phyloP scores from a whole-genome alignment of 2,113 vertebrate genomes.

The Taxidea taxus region DNA sequence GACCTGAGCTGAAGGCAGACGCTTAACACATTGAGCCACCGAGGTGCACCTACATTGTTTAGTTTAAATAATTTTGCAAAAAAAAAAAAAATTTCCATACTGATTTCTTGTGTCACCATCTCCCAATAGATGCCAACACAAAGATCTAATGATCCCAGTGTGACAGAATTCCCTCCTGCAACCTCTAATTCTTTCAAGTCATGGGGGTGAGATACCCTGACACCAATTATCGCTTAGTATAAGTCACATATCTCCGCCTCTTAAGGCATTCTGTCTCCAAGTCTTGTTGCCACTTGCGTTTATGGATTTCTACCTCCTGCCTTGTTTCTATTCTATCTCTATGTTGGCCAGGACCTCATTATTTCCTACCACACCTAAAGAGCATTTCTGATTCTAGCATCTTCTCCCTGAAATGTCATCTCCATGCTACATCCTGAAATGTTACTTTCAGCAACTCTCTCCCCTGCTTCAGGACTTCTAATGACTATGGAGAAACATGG shows the following conservation, averaged over 20 bases:
- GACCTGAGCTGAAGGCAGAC: too few species aligned
- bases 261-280: not conserved
- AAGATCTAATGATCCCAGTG: not conserved
- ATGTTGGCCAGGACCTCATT: not conserved
- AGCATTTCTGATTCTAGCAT: not conserved
- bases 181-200: not conserved
- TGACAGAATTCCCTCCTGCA: not conserved
- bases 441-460: not conserved
- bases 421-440: not conserved
- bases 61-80: not conserved
- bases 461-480: not conserved
- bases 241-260: not conserved
- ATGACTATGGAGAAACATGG: not conserved
- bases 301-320: accelerated
- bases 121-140: not conserved
- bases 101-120: not conserved
- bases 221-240: not conserved
- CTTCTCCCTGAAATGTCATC: not conserved
- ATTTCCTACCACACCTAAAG: not conserved
- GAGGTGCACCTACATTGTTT: not conserved
- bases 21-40: too few species aligned
- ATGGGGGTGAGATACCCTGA: not conserved
- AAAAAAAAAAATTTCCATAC: not conserved
- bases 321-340: not conserved
- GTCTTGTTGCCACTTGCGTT: not conserved